Evolutionary conservation across 2,797 vertebrate species (phyloP), one percentile per base, ranked within the genome.

Genomic region (Epinephelus malabaricus): DNA sequence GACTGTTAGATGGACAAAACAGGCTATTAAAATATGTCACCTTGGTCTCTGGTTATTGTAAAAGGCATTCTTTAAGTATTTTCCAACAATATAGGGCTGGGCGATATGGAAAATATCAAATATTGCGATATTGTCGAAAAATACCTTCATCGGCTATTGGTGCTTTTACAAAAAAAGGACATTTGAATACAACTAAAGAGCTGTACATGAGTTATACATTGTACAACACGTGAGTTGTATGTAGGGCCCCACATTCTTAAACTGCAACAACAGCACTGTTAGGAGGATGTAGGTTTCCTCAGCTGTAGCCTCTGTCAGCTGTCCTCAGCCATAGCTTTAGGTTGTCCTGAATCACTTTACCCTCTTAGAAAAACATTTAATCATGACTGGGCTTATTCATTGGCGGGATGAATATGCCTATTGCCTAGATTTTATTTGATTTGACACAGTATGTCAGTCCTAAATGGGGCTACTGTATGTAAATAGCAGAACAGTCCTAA

Each of bases 301-400:
- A 34, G 71, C 49, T 49, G 47, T 34, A n/a, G 43, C 56, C 46
- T 65, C 55, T 30, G 34, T 56, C 64, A 30, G 12, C 58, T 50
- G 53, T 78, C 47, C 53, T 49, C 38, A 14, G 1, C n/a, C 38
- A 58, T 6, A 61, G 34, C 67, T 75, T 80, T 27, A 38, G 45
- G 47, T 58, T 45, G 6, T 11, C 18, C 56, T 74, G 50, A 65
- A 73, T 88, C 53, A 45, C 71, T 73, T 62, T 12, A 14, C 56
- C 54, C 65, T 47, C 10, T 18, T 61, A 50, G 30, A 51, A 45
- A n/a, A 79, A 27, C 40, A 53, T 23, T 55, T 19, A 13, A 46
- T 58, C 18, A 47, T 77, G 69, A 88, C 61, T 71, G 2, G 68
- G 10, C 53, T 70, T 58, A 78, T 86, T 83, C 76, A 79, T 60